Evolutionary conservation across 2,888 invertebrate species (phyloP).

Genomic region (Amphiduros pacificus): DNA sequence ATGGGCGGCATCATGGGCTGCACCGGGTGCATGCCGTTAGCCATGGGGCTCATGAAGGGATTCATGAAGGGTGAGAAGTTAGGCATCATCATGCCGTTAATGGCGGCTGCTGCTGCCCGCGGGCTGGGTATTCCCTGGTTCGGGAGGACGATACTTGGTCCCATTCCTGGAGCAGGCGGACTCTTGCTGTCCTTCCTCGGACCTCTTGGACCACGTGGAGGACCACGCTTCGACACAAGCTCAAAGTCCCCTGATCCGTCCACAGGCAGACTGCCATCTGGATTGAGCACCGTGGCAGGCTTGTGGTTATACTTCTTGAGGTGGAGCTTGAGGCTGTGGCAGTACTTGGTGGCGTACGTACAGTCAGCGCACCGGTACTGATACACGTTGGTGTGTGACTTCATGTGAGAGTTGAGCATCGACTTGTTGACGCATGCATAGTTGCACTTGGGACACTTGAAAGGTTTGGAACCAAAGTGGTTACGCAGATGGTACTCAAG

Average conservation of each 20-base stretch:
- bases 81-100: slow-evolving; percentile 38
- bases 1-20: slow-evolving; percentile 29
- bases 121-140: neutral
- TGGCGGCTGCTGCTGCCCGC: neutral
- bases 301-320: slow-evolving; percentile 87
- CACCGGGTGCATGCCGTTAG: slow-evolving; percentile 21
- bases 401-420: slow-evolving; percentile 97
- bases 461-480: slow-evolving; percentile 93
- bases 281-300: slow-evolving; percentile 76
- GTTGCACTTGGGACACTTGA: slow-evolving; percentile 83
- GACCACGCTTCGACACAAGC: slow-evolving; percentile 52
- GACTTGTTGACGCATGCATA: slow-evolving; percentile 66
- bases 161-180: slow-evolving; percentile 24
- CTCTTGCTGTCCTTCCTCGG: slow-evolving; percentile 19
- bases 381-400: slow-evolving; percentile 84
- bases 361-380: slow-evolving; percentile 93
- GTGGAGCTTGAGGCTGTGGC: slow-evolving; percentile 94
- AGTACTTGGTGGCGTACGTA: slow-evolving; percentile 95
- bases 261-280: slow-evolving; percentile 56
- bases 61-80: slow-evolving; percentile 48
- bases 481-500: slow-evolving; percentile 92
- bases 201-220: slow-evolving; percentile 52
- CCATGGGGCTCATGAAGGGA: slow-evolving; percentile 12
- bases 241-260: slow-evolving; percentile 49
- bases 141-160: slow-evolving; percentile 24